Percentiles rank a stretch among this genome's conserved stretches.
phyloP scores from a whole-genome alignment of 2,888 invertebrate species.

The Chrysomela aeneicollis region DNA sequence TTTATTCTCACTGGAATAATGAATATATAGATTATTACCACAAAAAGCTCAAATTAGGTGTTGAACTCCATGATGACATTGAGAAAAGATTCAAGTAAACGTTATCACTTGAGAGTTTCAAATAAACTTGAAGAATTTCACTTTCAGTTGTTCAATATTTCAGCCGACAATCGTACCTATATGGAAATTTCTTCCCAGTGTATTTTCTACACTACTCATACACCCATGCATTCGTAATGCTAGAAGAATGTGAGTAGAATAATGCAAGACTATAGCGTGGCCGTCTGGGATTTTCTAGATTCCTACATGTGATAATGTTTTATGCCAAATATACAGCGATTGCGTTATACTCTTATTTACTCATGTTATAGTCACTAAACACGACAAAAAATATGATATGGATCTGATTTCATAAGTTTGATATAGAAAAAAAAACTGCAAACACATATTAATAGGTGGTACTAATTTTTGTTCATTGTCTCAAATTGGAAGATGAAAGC shows the following conservation, averaged over 20 bases:
- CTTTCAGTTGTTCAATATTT: neutral
- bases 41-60: no score
- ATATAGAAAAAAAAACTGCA: no score
- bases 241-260: slow-evolving; percentile 24
- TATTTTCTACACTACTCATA: slow-evolving; percentile 16
- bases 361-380: neutral
- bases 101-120: no score
- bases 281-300: slow-evolving; percentile 20
- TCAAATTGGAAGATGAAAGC: no score
- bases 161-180: slow-evolving; percentile 9
- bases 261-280: neutral
- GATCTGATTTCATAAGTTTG: neutral
- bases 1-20: no score
- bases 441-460: no score
- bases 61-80: no score
- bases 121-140: neutral
- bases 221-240: slow-evolving; percentile 30
- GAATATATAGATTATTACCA: no score
- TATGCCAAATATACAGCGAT: neutral
- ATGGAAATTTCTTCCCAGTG: neutral
- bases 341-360: neutral
- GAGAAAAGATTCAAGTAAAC: no score
- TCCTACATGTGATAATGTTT: slow-evolving; percentile 6
- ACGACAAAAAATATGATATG: neutral
- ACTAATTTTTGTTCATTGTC: no score